Percentiles rank a stretch among this genome's conserved stretches.
These are phyloP conservation scores for Microtus agrestis DNA, from an alignment of 2,797 vertebrate species.

Conservation along the genomic window DNA sequence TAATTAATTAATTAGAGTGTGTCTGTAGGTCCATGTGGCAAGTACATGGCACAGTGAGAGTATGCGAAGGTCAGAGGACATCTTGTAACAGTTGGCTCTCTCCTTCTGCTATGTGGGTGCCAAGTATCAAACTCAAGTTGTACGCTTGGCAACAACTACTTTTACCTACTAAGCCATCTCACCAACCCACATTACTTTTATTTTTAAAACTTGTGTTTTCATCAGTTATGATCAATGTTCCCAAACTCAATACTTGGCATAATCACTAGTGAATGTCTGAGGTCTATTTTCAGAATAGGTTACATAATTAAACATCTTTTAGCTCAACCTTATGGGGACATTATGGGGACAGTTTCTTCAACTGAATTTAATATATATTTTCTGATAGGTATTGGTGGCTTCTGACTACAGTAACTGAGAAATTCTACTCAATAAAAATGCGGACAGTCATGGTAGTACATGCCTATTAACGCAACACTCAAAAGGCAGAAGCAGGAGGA, in stretches of 20 bases:
- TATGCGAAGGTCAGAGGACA: neutral
- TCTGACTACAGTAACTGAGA: neutral
- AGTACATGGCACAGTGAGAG: neutral
- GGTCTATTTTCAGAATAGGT: constrained; percentile 29
- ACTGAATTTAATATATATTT: constrained; percentile 21
- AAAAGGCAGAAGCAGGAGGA: neutral
- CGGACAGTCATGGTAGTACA: neutral
- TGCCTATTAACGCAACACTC: neutral
- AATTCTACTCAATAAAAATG: neutral
- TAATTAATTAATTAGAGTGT: neutral
- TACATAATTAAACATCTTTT: constrained; percentile 18
- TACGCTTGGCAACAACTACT: neutral
- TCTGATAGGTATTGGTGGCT: neutral
- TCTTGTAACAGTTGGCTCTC: neutral
- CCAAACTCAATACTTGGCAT: neutral
- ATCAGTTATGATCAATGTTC: neutral
- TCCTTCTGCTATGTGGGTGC: neutral
- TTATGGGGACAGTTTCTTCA: neutral
- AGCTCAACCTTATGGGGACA: neutral
- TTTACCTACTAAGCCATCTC: neutral
- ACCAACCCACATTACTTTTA: neutral
- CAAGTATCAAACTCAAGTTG: neutral
- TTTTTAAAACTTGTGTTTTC: constrained; percentile 24
- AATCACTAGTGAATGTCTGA: neutral
- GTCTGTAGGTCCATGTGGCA: neutral